Base-by-base conservation (phyloP, 1,140 invertebrate genomes). In the Chymomyza costata region DNA sequence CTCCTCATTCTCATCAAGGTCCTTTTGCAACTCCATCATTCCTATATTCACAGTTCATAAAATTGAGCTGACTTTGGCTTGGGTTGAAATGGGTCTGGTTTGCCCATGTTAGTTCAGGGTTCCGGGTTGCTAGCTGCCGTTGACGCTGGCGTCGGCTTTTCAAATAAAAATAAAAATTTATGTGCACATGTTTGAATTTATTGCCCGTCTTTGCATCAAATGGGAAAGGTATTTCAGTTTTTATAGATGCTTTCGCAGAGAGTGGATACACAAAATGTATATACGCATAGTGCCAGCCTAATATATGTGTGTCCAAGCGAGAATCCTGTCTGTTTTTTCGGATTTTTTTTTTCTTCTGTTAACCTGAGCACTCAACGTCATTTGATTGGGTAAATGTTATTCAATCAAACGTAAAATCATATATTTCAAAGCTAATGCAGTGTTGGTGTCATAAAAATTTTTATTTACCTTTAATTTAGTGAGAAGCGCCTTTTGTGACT, bases 401-500 rank as follows among this genome's bases (percentile, higher is more conserved):
- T 76, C 71, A 76, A 76, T 76, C 71, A 76, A 76, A 76, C 78
- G 71, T 59, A 73, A 76, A 76, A 80, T 76, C 62, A 76, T 76
- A 78, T 76, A 66, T 14, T 34, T 34, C 32, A 10, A 34, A n/a
- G n/a, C n/a, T n/a, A n/a, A n/a, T n/a, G n/a, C n/a, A 5, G 8
- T 13, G 52, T 43, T 78, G 52, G 66, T 70, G 66, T 76, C 71
- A 76, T 76, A 76, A 76, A 76, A 73, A 76, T 76, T 76, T n/a
- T 76, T 76, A 76, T 76, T 76, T 76, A 78, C 71, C 71, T 76
- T 76, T 76, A 76, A 76, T 76, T 78, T 76, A 66, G 71, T 71
- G 73, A 63, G 56, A 76, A 71, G 71, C 71, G 60, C 51, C 71
- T 71, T 71, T 80, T 67, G 62, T 71, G 54, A 43, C 39, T 53